These are phyloP conservation scores for Tromatobia lineatoria DNA, from an alignment of 2,888 invertebrate species.

Conservation along the genomic window DNA sequence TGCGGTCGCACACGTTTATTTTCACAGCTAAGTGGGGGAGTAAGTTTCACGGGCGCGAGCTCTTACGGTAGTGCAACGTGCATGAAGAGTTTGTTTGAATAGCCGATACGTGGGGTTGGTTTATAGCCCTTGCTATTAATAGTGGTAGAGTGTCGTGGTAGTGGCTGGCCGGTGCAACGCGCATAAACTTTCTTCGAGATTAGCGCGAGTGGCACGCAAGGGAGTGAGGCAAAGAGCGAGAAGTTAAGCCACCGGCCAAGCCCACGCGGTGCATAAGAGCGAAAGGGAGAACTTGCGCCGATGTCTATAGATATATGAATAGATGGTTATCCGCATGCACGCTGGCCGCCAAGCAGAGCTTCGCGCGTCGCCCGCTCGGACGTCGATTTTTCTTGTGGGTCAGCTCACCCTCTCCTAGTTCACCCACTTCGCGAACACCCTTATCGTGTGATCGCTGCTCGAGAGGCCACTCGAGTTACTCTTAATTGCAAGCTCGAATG, in stretches of 20 bases:
- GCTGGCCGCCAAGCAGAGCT: constrained; percentile 46
- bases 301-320: constrained; percentile 11
- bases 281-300: constrained; percentile 37
- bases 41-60: constrained; percentile 64
- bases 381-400: constrained; percentile 83
- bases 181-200: constrained; percentile 82
- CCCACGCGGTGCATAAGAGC: constrained; percentile 15
- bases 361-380: constrained; percentile 66
- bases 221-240: constrained; percentile 70
- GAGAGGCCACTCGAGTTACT: constrained; percentile 79
- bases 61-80: constrained; percentile 68
- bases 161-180: constrained; percentile 74
- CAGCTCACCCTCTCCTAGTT: constrained; percentile 71
- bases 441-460: constrained; percentile 78
- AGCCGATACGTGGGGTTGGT: constrained; percentile 74
- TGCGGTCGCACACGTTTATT: constrained; percentile 50
- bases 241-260: constrained; percentile 25
- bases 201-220: constrained; percentile 80
- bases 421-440: constrained; percentile 63
- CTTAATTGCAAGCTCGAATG: constrained; percentile 82
- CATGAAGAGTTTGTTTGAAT: constrained; percentile 74
- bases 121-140: constrained; percentile 78
- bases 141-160: constrained; percentile 72
- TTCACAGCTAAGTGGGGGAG: constrained; percentile 40
- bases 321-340: constrained; percentile 9